Conservation (phyloP, 2,113 vertebrate genomes). For the Spilogale gracilis region DNA sequence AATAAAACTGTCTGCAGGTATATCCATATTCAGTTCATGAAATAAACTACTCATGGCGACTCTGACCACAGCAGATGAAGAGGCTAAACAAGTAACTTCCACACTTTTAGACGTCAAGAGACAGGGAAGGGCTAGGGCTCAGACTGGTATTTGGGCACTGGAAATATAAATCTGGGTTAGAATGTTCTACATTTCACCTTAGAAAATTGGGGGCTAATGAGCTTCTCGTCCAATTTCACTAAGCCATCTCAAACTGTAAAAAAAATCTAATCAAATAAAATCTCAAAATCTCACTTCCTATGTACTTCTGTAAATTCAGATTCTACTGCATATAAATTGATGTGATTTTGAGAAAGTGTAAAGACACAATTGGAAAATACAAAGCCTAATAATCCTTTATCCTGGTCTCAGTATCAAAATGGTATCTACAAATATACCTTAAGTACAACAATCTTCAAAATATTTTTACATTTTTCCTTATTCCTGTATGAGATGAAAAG, state of each 20-base stretch:
- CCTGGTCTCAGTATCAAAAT: conserved; percentile 52
- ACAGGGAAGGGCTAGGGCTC: not conserved
- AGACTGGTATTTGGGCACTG: not conserved
- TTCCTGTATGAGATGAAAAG: not conserved
- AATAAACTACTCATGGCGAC: not conserved
- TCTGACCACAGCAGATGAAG: not conserved
- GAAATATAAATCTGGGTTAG: not conserved
- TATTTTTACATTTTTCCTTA: conserved; percentile 44
- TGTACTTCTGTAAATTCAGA: not conserved
- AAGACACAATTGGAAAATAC: not conserved
- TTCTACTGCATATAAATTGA: not conserved
- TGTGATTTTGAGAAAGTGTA: not conserved
- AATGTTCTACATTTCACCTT: not conserved
- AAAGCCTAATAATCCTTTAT: not conserved
- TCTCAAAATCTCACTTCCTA: not conserved
- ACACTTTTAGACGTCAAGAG: not conserved
- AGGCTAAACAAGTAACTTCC: not conserved
- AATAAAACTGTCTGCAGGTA: not conserved
- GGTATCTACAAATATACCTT: not conserved
- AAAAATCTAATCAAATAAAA: conserved; percentile 31
- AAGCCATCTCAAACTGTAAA: not conserved
- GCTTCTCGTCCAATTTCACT: not conserved
- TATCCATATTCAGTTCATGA: not conserved
- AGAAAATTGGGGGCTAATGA: not conserved
- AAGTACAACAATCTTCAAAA: conserved; percentile 26